A percentile compares a stretch with the other conserved stretches of the same genome.
These are phyloP conservation scores for Cerastis rubricosa DNA, from an alignment of 2,888 invertebrate species.

Conservation along the genomic window DNA sequence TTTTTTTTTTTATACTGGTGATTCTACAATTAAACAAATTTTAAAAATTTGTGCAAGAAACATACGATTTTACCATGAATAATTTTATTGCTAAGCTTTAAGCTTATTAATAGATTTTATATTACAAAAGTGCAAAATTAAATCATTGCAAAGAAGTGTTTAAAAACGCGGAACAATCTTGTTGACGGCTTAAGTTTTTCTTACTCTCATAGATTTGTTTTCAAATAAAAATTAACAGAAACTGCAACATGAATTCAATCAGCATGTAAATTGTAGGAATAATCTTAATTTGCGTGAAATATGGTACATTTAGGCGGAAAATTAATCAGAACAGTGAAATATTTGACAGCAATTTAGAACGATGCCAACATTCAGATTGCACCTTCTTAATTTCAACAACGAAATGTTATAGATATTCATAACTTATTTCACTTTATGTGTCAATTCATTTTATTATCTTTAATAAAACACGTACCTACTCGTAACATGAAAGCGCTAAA, in stretches of 20 bases:
- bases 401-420: slow-evolving; percentile 2
- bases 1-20: background rate
- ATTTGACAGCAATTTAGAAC: background rate
- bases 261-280: background rate
- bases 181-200: slow-evolving; percentile 1
- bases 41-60: background rate
- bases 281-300: background rate
- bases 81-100: background rate
- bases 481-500: background rate
- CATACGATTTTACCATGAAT: background rate
- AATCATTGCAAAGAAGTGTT: no score
- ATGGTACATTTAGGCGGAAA: background rate
- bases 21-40: no score
- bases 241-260: slow-evolving; percentile 2
- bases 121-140: background rate
- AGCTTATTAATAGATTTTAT: background rate
- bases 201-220: background rate
- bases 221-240: slow-evolving; percentile 1
- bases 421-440: background rate
- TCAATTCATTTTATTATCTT: background rate
- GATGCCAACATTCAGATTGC: background rate
- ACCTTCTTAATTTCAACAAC: slow-evolving; percentile 6
- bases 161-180: background rate
- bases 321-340: background rate
- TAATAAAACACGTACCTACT: background rate